A percentile compares a stretch with the other conserved stretches of the same genome.
These are phyloP conservation scores for Callosobruchus maculatus DNA, from an alignment of 2,888 invertebrate species.

Conservation along the genomic window DNA sequence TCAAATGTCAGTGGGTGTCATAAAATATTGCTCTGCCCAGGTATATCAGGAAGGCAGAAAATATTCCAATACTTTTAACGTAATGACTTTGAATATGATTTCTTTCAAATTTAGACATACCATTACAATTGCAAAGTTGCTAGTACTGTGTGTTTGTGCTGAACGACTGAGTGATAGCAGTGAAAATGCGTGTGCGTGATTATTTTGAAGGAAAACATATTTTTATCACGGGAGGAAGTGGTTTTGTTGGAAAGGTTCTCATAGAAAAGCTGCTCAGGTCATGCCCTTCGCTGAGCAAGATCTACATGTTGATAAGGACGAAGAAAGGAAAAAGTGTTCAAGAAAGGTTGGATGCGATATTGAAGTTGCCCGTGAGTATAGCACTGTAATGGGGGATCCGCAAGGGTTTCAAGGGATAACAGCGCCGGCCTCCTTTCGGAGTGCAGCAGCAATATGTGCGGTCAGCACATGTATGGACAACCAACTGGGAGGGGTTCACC, in stretches of 20 bases:
- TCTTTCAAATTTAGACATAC: not conserved
- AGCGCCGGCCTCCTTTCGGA: too few species aligned
- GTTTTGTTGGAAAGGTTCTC: constrained; percentile 87
- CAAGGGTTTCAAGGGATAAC: too few species aligned
- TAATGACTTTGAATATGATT: not conserved
- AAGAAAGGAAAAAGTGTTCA: constrained; percentile 64
- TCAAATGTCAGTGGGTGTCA: too few species aligned
- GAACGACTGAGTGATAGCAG: not conserved
- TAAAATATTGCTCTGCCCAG: not conserved
- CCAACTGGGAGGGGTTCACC: too few species aligned
- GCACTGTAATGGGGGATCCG: too few species aligned
- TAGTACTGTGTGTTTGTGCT: not conserved
- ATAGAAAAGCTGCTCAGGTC: constrained; percentile 84
- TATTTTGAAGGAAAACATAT: constrained; percentile 68
- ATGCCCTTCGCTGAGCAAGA: constrained; percentile 67
- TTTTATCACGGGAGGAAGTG: constrained; percentile 82
- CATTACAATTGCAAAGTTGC: not conserved
- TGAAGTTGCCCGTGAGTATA: not conserved
- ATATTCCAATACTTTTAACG: not conserved
- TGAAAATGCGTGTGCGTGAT: constrained; percentile 54
- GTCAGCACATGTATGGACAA: too few species aligned
- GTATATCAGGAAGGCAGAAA: not conserved
- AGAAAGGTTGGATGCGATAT: constrained; percentile 55
- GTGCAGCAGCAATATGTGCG: too few species aligned
- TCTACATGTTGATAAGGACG: constrained; percentile 73